Evolutionary conservation across 2,797 vertebrate genomes (phyloP).

Genomic region (Acanthurus leucopareius): DNA sequence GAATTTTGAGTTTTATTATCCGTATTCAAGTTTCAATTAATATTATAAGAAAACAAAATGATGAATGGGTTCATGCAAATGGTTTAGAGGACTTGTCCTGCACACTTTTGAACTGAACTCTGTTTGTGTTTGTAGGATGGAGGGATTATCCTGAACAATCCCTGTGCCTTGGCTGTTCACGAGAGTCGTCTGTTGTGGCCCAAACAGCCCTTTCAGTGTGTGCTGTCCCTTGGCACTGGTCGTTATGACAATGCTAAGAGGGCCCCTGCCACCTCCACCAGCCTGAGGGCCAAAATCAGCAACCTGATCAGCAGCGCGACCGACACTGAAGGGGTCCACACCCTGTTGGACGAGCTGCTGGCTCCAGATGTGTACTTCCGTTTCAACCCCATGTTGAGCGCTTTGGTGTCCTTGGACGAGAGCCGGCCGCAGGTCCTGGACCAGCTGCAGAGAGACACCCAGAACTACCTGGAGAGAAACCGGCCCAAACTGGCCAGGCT

Average conservation of each 20-base stretch:
- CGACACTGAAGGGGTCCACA: constrained; percentile 87
- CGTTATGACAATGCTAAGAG: constrained; percentile 80
- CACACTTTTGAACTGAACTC: not conserved
- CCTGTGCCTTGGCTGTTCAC: constrained; percentile 85
- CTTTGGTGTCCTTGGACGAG: constrained; percentile 83
- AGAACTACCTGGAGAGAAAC: constrained; percentile 83
- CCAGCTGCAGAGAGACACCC: constrained; percentile 80
- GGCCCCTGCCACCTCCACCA: constrained; percentile 83
- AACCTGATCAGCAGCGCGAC: constrained; percentile 86
- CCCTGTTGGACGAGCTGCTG: constrained; percentile 84
- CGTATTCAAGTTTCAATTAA: too few species aligned
- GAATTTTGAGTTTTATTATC: too few species aligned
- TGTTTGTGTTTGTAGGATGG: constrained; percentile 76
- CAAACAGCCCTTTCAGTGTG: constrained; percentile 83
- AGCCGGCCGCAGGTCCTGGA: constrained; percentile 77
- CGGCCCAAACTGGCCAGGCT: constrained; percentile 78
- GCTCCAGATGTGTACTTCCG: constrained; percentile 84
- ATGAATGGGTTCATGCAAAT: too few species aligned
- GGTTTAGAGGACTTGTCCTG: not conserved
- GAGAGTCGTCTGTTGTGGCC: constrained; percentile 86
- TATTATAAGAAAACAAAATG: too few species aligned
- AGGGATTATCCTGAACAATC: constrained; percentile 85
- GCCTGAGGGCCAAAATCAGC: constrained; percentile 85
- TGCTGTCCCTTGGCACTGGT: constrained; percentile 85
- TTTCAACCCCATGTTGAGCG: constrained; percentile 86